Conservation (phyloP, 2,113 vertebrate species). For the Oryzias javanicus region DNA sequence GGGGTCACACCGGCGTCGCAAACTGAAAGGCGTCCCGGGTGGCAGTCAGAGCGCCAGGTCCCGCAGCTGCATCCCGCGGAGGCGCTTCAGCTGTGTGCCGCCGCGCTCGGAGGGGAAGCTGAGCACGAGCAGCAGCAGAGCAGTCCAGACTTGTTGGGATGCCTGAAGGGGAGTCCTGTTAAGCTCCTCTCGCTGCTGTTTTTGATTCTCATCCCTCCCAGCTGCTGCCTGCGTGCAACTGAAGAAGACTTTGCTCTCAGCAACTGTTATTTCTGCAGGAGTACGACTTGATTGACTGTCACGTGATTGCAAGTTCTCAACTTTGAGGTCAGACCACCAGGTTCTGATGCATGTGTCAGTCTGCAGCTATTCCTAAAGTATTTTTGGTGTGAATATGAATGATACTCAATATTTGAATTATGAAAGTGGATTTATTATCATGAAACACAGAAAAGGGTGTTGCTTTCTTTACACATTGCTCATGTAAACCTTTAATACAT, state of each 20-base stretch:
- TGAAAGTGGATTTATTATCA: too few species aligned
- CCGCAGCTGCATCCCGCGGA: conserved; percentile 41
- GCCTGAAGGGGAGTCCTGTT: conserved; percentile 66
- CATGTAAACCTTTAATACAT: too few species aligned
- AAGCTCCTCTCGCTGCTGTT: conserved; percentile 38
- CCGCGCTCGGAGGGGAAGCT: conserved; percentile 11
- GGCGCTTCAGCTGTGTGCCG: conserved; percentile 9
- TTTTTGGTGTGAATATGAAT: too few species aligned
- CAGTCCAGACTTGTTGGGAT: conserved; percentile 75
- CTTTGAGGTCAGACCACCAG: not conserved
- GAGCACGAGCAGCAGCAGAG: conserved; percentile 47
- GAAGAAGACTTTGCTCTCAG: not conserved
- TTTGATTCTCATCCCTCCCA: conserved; percentile 50
- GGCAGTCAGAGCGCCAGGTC: conserved; percentile 6
- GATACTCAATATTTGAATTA: too few species aligned
- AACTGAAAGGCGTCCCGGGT: not conserved
- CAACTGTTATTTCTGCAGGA: conserved; percentile 21
- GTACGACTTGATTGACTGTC: not conserved
- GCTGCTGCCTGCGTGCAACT: conserved; percentile 25
- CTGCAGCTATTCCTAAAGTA: not conserved
- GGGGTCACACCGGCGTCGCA: conserved; percentile 6
- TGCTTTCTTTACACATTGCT: too few species aligned
- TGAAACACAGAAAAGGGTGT: too few species aligned
- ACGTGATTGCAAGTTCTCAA: not conserved
- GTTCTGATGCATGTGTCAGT: not conserved